Evolutionary conservation across 2,113 vertebrate genomes (phyloP).

Genomic region (Passer domesticus): DNA sequence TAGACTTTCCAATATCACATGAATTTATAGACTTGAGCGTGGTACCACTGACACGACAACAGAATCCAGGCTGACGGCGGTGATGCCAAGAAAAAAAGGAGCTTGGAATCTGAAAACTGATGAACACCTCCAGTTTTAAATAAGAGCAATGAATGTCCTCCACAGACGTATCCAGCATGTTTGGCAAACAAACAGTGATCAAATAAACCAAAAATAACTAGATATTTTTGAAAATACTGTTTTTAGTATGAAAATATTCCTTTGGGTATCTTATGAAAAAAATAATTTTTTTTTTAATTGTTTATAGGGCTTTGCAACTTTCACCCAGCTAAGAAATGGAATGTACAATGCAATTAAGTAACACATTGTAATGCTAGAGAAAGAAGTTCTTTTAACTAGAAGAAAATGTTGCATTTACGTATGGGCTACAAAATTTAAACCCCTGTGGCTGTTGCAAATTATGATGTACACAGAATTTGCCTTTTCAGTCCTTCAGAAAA

Average conservation of each 20-base stretch:
- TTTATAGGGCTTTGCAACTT: neutral
- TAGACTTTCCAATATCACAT: neutral
- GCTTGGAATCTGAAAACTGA: neutral
- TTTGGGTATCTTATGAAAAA: neutral
- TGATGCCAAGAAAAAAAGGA: neutral
- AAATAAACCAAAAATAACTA: neutral
- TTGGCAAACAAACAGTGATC: neutral
- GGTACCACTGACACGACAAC: neutral
- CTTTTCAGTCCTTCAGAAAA: neutral
- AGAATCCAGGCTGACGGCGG: neutral
- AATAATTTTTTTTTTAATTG: fast-evolving
- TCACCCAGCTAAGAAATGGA: neutral
- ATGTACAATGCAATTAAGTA: neutral
- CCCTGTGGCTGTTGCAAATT: neutral
- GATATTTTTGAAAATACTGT: neutral
- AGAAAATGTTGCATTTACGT: neutral
- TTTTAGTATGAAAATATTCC: neutral
- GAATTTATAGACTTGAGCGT: neutral
- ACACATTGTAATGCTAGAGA: neutral
- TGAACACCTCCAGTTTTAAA: neutral
- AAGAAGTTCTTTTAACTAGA: neutral
- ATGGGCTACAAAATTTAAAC: neutral
- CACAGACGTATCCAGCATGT: neutral
- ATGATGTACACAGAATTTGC: neutral
- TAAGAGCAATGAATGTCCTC: neutral